Evolutionary conservation across 2,888 invertebrate species (phyloP).

Genomic region (Gibbula magus): DNA sequence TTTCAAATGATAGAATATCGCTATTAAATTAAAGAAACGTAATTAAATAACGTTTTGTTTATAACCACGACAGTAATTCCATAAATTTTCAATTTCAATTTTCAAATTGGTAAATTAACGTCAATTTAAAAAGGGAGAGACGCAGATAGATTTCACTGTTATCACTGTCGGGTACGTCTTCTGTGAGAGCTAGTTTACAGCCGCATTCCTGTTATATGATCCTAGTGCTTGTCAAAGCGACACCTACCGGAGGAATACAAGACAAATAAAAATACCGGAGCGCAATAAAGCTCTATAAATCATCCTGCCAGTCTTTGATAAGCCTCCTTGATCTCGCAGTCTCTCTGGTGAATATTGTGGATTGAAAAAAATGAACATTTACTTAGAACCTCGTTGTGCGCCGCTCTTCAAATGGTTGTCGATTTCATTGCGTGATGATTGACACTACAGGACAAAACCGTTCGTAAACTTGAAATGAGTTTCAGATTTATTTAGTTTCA

Average conservation of each 20-base stretch:
- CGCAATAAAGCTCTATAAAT: conserved; percentile 19
- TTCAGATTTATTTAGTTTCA: no score
- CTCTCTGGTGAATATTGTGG: conserved; percentile 1
- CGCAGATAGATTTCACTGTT: neutral
- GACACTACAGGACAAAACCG: no score
- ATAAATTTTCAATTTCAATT: no score
- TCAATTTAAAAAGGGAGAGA: no score
- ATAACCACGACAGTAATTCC: no score
- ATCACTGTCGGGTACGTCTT: neutral
- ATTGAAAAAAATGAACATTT: neutral
- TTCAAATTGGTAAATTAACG: no score
- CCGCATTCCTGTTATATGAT: conserved; percentile 16
- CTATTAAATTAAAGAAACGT: no score
- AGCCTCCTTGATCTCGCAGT: conserved; percentile 3
- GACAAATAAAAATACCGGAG: conserved; percentile 10
- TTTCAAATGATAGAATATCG: no score
- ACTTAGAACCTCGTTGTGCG: neutral
- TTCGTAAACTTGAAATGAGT: no score
- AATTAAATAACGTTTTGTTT: no score
- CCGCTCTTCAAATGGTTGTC: neutral
- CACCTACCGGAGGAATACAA: conserved; percentile 16
- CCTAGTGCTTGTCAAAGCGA: neutral
- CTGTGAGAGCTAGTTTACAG: neutral
- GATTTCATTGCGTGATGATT: neutral
- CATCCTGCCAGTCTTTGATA: neutral